A percentile compares a stretch with the other conserved stretches of the same genome.
phyloP scores from a whole-genome alignment of 1,140 invertebrate species.

The Cydia amplana region DNA sequence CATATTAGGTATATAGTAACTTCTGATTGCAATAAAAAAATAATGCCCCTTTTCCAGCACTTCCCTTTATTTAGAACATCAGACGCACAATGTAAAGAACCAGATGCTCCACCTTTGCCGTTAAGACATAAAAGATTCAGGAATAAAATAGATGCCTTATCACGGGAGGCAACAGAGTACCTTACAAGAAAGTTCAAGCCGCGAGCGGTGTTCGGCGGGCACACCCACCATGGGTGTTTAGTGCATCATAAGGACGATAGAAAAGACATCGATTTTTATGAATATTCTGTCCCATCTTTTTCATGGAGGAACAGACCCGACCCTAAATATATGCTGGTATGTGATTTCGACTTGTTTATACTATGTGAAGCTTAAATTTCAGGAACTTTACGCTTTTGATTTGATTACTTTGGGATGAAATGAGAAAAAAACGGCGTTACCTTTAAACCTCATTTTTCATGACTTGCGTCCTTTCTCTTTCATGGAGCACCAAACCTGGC shows the following conservation, averaged over 20 bases:
- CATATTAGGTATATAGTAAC: background rate
- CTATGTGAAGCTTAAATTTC: no score
- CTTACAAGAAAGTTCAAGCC: slow-evolving; percentile 87
- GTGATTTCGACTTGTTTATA: slow-evolving; percentile 33
- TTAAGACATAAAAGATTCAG: slow-evolving; percentile 83
- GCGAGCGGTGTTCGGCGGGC: slow-evolving; percentile 91
- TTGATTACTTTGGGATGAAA: no score
- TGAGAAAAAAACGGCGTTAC: no score
- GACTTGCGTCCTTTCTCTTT: no score
- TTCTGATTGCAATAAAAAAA: background rate
- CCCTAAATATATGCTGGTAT: slow-evolving; percentile 94
- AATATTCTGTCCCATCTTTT: slow-evolving; percentile 94
- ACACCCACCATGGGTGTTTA: slow-evolving; percentile 95
- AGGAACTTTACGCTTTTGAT: no score
- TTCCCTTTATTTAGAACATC: slow-evolving; percentile 95
- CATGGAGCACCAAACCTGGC: no score
- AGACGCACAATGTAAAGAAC: slow-evolving; percentile 90
- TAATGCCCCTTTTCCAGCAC: slow-evolving; percentile 83
- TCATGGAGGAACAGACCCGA: slow-evolving; percentile 97
- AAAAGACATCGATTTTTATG: slow-evolving; percentile 70
- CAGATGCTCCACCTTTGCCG: slow-evolving; percentile 88
- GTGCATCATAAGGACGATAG: slow-evolving; percentile 69
- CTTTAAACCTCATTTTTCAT: no score
- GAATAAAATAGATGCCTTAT: slow-evolving; percentile 93
- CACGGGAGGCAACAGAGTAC: slow-evolving; percentile 88